phyloP scores from a whole-genome alignment of 2,888 invertebrate species.

The Nomada ruficornis region DNA sequence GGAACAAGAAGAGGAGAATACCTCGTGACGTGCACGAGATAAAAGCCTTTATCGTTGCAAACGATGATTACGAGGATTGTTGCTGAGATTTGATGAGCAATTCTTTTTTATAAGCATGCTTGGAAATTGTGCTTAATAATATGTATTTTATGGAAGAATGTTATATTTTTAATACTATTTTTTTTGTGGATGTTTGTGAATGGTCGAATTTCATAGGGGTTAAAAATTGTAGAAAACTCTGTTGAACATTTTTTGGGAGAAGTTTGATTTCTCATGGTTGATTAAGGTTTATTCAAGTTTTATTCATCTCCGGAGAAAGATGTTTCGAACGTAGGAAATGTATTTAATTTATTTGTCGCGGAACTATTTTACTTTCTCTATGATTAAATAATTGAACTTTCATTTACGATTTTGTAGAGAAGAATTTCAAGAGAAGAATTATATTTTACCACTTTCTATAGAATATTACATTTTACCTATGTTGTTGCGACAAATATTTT shows the following conservation, averaged over 20 bases:
- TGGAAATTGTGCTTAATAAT: not conserved
- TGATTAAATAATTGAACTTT: no score
- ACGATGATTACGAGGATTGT: not conserved
- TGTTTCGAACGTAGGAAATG: no score
- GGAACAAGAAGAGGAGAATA: constrained; percentile 1
- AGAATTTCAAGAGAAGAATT: no score
- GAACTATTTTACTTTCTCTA: no score
- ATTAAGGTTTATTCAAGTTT: no score
- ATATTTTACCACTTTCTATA: no score
- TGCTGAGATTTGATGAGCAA: not conserved
- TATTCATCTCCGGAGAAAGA: no score
- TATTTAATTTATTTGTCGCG: no score
- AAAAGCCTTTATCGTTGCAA: not conserved
- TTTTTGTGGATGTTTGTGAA: not conserved
- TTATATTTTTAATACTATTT: not conserved
- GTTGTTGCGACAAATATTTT: no score
- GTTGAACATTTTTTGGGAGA: not conserved
- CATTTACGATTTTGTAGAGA: no score
- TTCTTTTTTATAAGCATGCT: not conserved
- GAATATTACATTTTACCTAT: no score
- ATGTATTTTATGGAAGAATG: not conserved
- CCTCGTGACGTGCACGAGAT: not conserved
- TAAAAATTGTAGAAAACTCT: not conserved
- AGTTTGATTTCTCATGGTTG: not conserved
- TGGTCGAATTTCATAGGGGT: not conserved